phyloP scores from a whole-genome alignment of 2,888 invertebrate genomes.

The Palloptera scutellata region DNA sequence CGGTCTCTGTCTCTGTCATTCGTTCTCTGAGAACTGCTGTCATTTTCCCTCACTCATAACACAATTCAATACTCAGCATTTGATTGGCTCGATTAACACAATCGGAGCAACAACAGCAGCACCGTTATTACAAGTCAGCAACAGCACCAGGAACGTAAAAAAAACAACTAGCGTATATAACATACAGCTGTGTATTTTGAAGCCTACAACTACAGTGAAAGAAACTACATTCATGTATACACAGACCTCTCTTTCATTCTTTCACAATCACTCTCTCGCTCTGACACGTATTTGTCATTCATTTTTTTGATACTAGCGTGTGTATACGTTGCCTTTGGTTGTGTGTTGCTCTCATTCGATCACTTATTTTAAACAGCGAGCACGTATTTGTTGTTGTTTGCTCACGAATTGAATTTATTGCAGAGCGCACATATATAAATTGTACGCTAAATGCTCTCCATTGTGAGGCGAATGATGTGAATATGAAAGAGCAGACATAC shows the following conservation, averaged over 20 bases:
- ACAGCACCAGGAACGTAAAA: slow-evolving; percentile 24
- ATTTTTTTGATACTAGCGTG: neutral
- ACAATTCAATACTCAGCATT: slow-evolving; percentile 46
- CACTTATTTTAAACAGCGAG: neutral
- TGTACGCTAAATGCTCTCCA: neutral
- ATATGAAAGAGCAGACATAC: neutral
- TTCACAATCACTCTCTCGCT: no score
- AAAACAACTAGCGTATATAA: neutral
- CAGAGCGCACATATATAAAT: neutral
- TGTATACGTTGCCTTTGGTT: neutral
- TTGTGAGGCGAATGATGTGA: neutral
- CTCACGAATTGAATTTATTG: neutral
- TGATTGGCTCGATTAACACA: slow-evolving; percentile 60
- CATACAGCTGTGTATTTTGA: no score
- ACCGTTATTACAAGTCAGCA: slow-evolving; percentile 53
- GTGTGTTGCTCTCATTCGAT: slow-evolving; percentile 5
- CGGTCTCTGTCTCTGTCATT: slow-evolving; percentile 26
- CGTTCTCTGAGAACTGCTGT: slow-evolving; percentile 13
- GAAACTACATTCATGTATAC: no score
- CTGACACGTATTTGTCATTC: no score
- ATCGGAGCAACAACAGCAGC: slow-evolving; percentile 51
- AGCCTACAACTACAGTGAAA: no score
- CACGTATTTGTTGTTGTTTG: neutral
- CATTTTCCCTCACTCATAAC: slow-evolving; percentile 25
- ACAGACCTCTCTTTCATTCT: no score